phyloP scores from a whole-genome alignment of 30 jellyfish, hydroid and myxozoan species.

The Cassiopea andromeda region DNA sequence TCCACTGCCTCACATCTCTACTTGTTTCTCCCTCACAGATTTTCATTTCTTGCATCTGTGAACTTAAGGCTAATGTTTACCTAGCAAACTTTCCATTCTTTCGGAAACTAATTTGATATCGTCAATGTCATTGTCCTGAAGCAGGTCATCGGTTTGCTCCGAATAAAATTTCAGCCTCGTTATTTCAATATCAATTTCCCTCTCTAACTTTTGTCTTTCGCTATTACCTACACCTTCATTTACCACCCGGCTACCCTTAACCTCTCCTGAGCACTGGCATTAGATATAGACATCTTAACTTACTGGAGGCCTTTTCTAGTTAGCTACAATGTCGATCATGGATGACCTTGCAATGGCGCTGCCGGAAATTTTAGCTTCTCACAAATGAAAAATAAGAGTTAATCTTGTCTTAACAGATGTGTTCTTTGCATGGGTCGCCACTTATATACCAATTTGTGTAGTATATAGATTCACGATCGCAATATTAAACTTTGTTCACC shows the following conservation, averaged over 20 bases:
- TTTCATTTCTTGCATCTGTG: constrained; percentile 50
- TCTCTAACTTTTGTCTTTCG: constrained; percentile 44
- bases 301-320: constrained; percentile 57
- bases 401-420: constrained; percentile 31
- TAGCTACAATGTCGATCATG: neutral
- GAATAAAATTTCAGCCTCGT: constrained; percentile 50
- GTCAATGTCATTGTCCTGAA: constrained; percentile 52
- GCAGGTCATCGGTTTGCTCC: constrained; percentile 61
- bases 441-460: constrained; percentile 51
- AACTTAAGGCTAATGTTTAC: constrained; percentile 38
- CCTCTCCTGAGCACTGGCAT: constrained; percentile 58
- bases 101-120: constrained; percentile 46
- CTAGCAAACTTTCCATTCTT: constrained; percentile 36
- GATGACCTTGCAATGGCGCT: constrained; percentile 13
- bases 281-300: constrained; percentile 28
- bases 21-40: constrained; percentile 49
- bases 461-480: constrained; percentile 22
- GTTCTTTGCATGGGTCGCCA: constrained; percentile 62
- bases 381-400: constrained; percentile 30
- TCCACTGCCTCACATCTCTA: constrained; percentile 58
- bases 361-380: constrained; percentile 28
- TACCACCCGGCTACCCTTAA: constrained; percentile 46
- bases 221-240: constrained; percentile 26
- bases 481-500: neutral
- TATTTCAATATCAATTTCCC: constrained; percentile 58